Evolutionary conservation across 2,888 invertebrate species (phyloP).

Genomic region (Caenorhabditis virilis): DNA sequence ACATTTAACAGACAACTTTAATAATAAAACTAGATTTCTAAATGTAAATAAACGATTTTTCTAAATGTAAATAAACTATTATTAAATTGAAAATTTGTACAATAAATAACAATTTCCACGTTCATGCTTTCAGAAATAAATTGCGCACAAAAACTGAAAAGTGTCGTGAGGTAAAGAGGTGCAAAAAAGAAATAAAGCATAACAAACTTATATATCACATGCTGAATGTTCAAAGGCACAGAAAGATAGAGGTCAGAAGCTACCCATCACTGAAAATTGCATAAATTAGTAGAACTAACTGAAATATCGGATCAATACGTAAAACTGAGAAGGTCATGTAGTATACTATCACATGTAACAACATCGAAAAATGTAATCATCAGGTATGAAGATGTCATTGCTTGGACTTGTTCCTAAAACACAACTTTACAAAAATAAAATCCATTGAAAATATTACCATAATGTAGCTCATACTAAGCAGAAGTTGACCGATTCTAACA

Average conservation of each 20-base stretch:
- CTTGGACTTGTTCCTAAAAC: slow-evolving; percentile 45
- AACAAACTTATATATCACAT: no score
- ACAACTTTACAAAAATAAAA: slow-evolving; percentile 5
- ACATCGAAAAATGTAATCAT: slow-evolving; percentile 50
- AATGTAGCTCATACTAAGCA: slow-evolving; percentile 48
- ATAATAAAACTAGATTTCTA: background rate
- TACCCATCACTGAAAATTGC: background rate
- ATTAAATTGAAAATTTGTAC: no score
- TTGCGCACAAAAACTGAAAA: no score
- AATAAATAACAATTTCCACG: no score
- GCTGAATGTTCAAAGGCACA: no score
- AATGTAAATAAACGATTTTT: slow-evolving; percentile 1
- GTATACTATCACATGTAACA: slow-evolving; percentile 41
- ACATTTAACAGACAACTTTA: background rate
- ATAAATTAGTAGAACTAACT: slow-evolving; percentile 3
- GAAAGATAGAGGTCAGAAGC: no score
- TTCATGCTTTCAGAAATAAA: no score
- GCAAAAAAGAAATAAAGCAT: no score
- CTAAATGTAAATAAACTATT: no score
- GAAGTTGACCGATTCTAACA: slow-evolving; percentile 38
- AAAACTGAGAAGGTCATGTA: slow-evolving; percentile 38
- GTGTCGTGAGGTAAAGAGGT: no score
- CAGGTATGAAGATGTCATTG: slow-evolving; percentile 39
- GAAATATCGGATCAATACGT: slow-evolving; percentile 7
- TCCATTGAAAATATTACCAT: slow-evolving; percentile 25